Evolutionary conservation across 2,113 vertebrate genomes (phyloP).

Genomic region (Nettapus auritus): DNA sequence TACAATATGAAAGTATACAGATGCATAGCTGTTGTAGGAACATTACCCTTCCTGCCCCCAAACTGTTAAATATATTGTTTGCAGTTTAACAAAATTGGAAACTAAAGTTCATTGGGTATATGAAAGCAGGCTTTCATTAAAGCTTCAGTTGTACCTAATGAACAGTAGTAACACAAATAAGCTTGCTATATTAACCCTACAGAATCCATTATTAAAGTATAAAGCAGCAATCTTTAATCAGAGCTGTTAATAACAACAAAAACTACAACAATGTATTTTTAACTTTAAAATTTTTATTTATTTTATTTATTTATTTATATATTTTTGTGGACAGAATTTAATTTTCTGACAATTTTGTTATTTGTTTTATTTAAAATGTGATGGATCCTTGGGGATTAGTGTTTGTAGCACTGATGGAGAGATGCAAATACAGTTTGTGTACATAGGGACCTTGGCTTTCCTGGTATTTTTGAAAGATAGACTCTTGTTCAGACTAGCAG

Average conservation of each 20-base stretch:
- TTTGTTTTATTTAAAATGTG: slow-evolving; percentile 59
- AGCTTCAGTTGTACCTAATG: not conserved
- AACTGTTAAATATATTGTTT: not conserved
- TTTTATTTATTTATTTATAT: not conserved
- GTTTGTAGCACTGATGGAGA: slow-evolving; percentile 46
- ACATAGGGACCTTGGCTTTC: not conserved
- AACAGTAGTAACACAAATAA: not conserved
- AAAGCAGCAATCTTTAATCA: not conserved
- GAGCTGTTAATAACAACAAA: not conserved
- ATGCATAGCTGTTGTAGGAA: not conserved
- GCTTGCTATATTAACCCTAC: not conserved
- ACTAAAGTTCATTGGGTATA: not conserved
- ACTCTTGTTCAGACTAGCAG: slow-evolving; percentile 45
- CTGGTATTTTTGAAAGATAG: slow-evolving; percentile 59
- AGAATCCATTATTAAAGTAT: not conserved
- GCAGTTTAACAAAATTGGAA: not conserved
- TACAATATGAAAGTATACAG: not conserved
- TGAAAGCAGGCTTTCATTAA: not conserved
- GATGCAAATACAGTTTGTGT: slow-evolving; percentile 40
- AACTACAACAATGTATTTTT: not conserved
- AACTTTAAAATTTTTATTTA: not conserved
- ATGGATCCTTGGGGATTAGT: slow-evolving; percentile 41
- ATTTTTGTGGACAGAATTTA: slow-evolving; percentile 27
- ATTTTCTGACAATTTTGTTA: slow-evolving; percentile 55
- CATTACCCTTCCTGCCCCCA: not conserved